These are phyloP conservation scores for Pangasius macronema DNA, from an alignment of 2,797 vertebrate genomes.

Conservation along the genomic window DNA sequence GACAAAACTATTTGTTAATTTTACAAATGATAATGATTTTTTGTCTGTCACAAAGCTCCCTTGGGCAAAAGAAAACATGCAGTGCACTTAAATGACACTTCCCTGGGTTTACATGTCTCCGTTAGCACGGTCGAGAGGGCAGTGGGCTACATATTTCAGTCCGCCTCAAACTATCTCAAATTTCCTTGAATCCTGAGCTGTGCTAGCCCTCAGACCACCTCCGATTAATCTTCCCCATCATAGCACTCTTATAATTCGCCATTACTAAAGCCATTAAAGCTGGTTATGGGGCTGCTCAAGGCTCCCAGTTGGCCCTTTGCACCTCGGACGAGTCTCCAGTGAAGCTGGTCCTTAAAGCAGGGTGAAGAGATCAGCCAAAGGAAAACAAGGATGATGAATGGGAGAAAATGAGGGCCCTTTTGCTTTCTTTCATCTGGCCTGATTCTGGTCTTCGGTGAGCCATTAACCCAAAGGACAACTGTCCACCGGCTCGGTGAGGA, in stretches of 20 bases:
- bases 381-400: constrained; percentile 84
- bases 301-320: constrained; percentile 70
- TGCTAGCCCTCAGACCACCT: constrained; percentile 71
- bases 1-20: constrained; percentile 84
- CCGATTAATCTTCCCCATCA: constrained; percentile 86
- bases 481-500: constrained; percentile 75
- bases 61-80: constrained; percentile 72
- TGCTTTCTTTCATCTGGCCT: constrained; percentile 81
- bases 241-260: constrained; percentile 84
- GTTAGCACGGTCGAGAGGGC: constrained; percentile 68
- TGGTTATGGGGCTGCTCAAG: constrained; percentile 60
- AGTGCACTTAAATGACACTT: constrained; percentile 63
- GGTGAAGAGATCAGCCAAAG: constrained; percentile 80
- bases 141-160: constrained; percentile 74
- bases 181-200: constrained; percentile 75
- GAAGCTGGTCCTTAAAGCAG: constrained; percentile 78
- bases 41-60: constrained; percentile 44
- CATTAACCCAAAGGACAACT: constrained; percentile 81
- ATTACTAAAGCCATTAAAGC: constrained; percentile 83
- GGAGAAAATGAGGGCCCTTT: constrained; percentile 72
- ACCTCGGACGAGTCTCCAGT: constrained; percentile 72
- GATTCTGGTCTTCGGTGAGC: constrained; percentile 77
- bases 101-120: constrained; percentile 70
- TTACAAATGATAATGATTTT: constrained; percentile 85
- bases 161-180: constrained; percentile 70